Conservation (phyloP, 1,140 invertebrate species). For the Rhopalosiphum padi region DNA sequence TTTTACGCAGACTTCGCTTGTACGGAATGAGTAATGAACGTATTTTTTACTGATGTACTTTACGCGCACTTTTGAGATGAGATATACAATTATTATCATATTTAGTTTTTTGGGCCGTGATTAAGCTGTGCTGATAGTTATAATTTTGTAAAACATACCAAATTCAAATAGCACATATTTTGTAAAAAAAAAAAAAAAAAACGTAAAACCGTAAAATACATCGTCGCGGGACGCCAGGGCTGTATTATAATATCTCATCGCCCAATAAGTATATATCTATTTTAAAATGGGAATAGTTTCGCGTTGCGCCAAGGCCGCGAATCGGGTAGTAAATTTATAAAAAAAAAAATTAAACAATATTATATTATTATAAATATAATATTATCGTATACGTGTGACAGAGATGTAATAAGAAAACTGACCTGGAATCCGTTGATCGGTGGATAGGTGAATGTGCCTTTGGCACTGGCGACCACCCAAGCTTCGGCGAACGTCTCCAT, state of each 20-base stretch:
- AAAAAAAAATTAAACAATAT: not conserved
- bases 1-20: not conserved
- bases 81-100: not conserved
- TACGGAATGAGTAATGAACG: not conserved
- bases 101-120: not conserved
- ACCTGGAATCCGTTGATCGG: constrained; percentile 67
- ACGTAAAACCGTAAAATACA: not conserved
- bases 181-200: no score
- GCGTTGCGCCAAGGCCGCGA: not conserved
- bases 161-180: no score
- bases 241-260: not conserved
- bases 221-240: no score
- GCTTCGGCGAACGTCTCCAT: constrained; percentile 97
- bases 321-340: not conserved
- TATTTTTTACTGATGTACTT: not conserved
- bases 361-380: not conserved
- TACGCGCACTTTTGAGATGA: not conserved
- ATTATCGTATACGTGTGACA: not conserved
- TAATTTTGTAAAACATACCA: not conserved
- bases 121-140: not conserved
- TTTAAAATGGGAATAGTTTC: not conserved
- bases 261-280: not conserved
- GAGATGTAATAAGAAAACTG: constrained; percentile 60
- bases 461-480: constrained; percentile 92
- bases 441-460: constrained; percentile 65